phyloP scores from a whole-genome alignment of 2,113 vertebrate species.

The Sialia sialis region DNA sequence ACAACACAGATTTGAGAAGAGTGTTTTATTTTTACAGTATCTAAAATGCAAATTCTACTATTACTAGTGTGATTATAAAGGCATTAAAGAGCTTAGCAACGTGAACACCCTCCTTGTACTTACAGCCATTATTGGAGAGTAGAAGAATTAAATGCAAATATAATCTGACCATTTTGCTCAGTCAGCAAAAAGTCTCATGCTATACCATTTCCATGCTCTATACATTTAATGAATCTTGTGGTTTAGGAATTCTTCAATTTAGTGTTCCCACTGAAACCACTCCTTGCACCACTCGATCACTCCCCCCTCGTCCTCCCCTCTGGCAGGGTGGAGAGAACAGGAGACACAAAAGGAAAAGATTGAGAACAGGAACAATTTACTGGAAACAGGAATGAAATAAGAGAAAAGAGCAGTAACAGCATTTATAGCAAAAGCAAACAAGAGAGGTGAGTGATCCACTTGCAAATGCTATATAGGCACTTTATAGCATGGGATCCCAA shows the following conservation, averaged over 20 bases:
- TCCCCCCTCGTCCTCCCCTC: neutral
- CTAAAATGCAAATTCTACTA: neutral
- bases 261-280: neutral
- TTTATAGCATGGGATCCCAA: neutral
- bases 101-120: neutral
- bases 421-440: neutral
- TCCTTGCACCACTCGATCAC: rapidly evolving
- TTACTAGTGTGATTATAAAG: neutral
- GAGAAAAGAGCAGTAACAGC: neutral
- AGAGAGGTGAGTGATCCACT: neutral
- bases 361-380: neutral
- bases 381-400: neutral
- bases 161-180: neutral
- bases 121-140: neutral
- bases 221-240: neutral
- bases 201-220: neutral
- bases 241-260: neutral
- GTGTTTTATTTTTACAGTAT: neutral
- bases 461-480: neutral
- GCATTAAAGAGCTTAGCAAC: neutral
- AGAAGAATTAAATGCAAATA: neutral
- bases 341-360: neutral
- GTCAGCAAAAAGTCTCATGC: neutral
- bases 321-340: neutral
- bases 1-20: neutral